A percentile compares a stretch with the other conserved stretches of the same genome.
Conservation (phyloP, 2,888 invertebrate genomes). For the Sericinus montela region DNA sequence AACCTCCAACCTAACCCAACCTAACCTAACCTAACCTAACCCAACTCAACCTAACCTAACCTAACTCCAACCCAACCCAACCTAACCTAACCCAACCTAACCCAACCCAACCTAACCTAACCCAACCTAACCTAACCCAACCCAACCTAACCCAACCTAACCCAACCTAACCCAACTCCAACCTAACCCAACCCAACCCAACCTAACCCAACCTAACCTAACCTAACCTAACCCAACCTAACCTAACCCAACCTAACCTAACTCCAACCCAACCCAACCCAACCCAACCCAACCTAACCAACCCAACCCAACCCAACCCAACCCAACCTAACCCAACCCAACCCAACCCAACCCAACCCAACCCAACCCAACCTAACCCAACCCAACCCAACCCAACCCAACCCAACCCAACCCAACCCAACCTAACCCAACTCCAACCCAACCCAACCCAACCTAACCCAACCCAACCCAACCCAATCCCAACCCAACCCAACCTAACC, state of each 20-base stretch:
- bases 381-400: slow-evolving; percentile 9
- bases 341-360: slow-evolving; percentile 7
- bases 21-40: not conserved
- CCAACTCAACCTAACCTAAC: slow-evolving; percentile 13
- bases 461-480: not conserved
- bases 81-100: slow-evolving; percentile 6
- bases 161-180: slow-evolving; percentile 13
- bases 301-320: slow-evolving; percentile 14
- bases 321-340: slow-evolving; percentile 17
- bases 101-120: slow-evolving; percentile 6
- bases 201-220: slow-evolving; percentile 14
- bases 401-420: too few relatives aligned
- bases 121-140: slow-evolving; percentile 12
- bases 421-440: too few relatives aligned
- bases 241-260: slow-evolving; percentile 16
- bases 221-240: slow-evolving; percentile 13
- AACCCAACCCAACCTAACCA: slow-evolving; percentile 14
- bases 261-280: slow-evolving; percentile 16
- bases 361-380: slow-evolving; percentile 18
- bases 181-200: slow-evolving; percentile 10
- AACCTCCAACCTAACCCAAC: not conserved
- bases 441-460: not conserved
- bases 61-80: slow-evolving; percentile 14
- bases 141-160: slow-evolving; percentile 12
- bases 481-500: not conserved